A percentile compares a stretch with the other conserved stretches of the same genome.
phyloP scores from a whole-genome alignment of 2,888 invertebrate genomes.

The Drosophila mercatorum region DNA sequence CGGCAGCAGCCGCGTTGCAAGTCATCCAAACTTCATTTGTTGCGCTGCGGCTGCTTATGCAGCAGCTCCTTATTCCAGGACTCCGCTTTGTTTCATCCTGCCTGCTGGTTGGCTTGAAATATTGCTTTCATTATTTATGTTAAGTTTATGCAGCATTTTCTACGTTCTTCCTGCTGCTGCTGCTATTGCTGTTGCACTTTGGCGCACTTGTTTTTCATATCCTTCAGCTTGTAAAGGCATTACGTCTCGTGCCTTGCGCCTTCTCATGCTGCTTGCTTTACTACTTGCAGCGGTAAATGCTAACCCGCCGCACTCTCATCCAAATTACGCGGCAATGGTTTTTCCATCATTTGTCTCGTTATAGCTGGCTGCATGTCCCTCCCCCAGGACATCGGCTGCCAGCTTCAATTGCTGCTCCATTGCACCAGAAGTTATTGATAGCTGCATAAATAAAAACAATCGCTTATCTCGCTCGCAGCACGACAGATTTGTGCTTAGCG shows the following conservation, averaged over 20 bases:
- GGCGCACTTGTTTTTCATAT: constrained; percentile 79
- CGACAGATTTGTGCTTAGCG: constrained; percentile 23
- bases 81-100: constrained; percentile 52
- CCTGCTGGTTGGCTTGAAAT: constrained; percentile 56
- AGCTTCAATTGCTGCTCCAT: constrained; percentile 52
- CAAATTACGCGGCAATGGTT: constrained; percentile 63
- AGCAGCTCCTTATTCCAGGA: constrained; percentile 24
- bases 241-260: constrained; percentile 48
- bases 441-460: constrained; percentile 37
- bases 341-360: constrained; percentile 75
- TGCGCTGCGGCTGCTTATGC: constrained; percentile 61
- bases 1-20: constrained; percentile 58
- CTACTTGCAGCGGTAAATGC: constrained; percentile 33
- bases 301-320: constrained; percentile 40
- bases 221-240: constrained; percentile 76
- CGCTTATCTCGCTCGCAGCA: constrained; percentile 17
- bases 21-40: constrained; percentile 81
- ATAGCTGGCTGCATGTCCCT: constrained; percentile 24
- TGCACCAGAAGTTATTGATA: constrained; percentile 47
- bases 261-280: neutral
- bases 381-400: constrained; percentile 21
- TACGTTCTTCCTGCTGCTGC: constrained; percentile 21
- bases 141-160: constrained; percentile 74
- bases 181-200: constrained; percentile 43
- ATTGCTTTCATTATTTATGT: constrained; percentile 80